Conservation (phyloP, 2,113 vertebrate genomes). For the Tragelaphus strepsiceros region DNA sequence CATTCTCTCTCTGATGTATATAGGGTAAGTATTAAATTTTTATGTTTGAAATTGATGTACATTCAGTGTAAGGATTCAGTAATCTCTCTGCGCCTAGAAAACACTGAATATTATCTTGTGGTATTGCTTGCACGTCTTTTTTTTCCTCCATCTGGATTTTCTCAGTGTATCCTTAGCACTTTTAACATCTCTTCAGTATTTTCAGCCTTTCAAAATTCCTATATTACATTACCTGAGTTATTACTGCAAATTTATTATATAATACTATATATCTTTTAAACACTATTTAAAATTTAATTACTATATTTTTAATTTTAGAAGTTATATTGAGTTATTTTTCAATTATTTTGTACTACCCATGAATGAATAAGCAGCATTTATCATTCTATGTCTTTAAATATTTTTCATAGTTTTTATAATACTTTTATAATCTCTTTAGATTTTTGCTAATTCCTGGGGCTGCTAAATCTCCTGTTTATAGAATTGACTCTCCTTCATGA, state of each 20-base stretch:
- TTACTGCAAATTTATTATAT: background rate
- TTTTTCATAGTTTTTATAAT: background rate
- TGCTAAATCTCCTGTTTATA: background rate
- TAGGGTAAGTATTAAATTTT: background rate
- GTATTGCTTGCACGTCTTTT: background rate
- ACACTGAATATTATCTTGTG: background rate
- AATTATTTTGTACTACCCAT: background rate
- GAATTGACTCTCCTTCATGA: background rate
- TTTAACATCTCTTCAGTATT: background rate
- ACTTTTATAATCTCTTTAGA: background rate
- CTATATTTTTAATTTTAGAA: background rate
- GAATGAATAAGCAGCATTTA: background rate
- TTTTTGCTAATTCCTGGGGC: background rate
- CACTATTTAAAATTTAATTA: background rate
- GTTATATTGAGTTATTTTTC: background rate
- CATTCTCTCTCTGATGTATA: background rate
- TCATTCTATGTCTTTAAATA: background rate
- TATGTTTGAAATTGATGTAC: background rate
- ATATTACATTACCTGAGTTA: background rate
- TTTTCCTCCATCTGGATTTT: background rate
- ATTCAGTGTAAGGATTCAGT: background rate
- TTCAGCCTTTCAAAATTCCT: background rate
- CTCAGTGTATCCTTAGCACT: background rate
- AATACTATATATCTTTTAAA: background rate
- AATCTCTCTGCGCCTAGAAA: background rate